Evolutionary conservation across 1,140 invertebrate species (phyloP).

Genomic region (Drosophila paulistorum): DNA sequence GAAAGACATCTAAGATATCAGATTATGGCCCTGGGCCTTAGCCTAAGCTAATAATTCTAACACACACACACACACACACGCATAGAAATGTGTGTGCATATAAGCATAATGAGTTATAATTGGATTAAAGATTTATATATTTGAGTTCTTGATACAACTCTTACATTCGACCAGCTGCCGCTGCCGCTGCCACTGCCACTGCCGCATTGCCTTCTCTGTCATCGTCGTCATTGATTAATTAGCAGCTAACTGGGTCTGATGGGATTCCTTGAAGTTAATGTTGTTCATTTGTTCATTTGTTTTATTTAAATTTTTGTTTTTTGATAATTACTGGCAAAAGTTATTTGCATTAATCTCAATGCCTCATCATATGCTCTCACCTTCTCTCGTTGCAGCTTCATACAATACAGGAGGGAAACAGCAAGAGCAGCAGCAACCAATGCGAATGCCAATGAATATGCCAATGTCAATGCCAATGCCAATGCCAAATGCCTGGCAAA

Average conservation of each 20-base stretch:
- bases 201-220: constrained; percentile 29
- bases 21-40: constrained; percentile 69
- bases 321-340: constrained; percentile 34
- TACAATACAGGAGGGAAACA: constrained; percentile 17
- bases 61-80: constrained; percentile 5
- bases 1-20: constrained; percentile 74
- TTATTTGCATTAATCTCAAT: constrained; percentile 66
- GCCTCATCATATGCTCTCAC: neutral
- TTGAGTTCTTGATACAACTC: constrained; percentile 55
- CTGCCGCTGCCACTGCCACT: constrained; percentile 3
- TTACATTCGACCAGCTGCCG: constrained; percentile 52
- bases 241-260: constrained; percentile 33
- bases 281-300: constrained; percentile 15
- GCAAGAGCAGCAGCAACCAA: neutral
- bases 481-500: constrained; percentile 23
- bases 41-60: constrained; percentile 72
- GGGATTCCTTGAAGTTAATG: constrained; percentile 29
- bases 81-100: constrained; percentile 58
- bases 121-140: constrained; percentile 79
- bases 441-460: too few relatives aligned
- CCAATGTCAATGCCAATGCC: too few relatives aligned
- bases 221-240: constrained; percentile 64
- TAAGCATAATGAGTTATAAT: constrained; percentile 79
- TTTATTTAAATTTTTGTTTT: too few relatives aligned
- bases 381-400: constrained; percentile 49